These are phyloP conservation scores for Halcyon chelicuti DNA, from an alignment of 2,797 vertebrate species.

Conservation along the genomic window DNA sequence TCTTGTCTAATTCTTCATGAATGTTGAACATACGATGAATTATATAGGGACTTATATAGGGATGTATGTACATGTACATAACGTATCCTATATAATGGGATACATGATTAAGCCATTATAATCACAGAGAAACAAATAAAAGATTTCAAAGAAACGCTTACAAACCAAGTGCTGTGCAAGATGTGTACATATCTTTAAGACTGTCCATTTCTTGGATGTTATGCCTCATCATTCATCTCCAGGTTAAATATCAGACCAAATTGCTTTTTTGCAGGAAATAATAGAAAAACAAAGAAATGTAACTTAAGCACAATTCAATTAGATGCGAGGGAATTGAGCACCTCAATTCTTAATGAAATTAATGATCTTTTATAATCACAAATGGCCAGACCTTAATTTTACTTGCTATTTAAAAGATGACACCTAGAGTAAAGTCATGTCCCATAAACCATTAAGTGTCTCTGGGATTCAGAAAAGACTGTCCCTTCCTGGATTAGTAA, in stretches of 20 bases:
- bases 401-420: constrained; percentile 73
- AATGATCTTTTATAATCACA: constrained; percentile 70
- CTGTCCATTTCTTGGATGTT: not conserved
- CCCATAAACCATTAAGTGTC: constrained; percentile 61
- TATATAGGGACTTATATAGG: not conserved
- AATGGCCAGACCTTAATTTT: constrained; percentile 73
- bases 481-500: constrained; percentile 56
- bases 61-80: not conserved
- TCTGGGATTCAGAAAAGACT: constrained; percentile 59
- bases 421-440: constrained; percentile 67
- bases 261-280: constrained; percentile 36
- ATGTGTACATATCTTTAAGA: not conserved
- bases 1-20: not conserved
- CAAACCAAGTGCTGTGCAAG: not conserved
- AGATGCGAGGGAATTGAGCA: constrained; percentile 66
- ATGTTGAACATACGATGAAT: not conserved
- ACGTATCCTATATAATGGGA: not conserved
- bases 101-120: not conserved
- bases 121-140: not conserved
- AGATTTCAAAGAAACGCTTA: not conserved
- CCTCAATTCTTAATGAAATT: constrained; percentile 71
- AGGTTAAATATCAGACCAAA: constrained; percentile 35
- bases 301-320: constrained; percentile 73
- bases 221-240: not conserved
- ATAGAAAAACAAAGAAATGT: constrained; percentile 67